These are phyloP conservation scores for Procambarus virginalis DNA, from an alignment of 1,140 invertebrate species.

Conservation along the genomic window DNA sequence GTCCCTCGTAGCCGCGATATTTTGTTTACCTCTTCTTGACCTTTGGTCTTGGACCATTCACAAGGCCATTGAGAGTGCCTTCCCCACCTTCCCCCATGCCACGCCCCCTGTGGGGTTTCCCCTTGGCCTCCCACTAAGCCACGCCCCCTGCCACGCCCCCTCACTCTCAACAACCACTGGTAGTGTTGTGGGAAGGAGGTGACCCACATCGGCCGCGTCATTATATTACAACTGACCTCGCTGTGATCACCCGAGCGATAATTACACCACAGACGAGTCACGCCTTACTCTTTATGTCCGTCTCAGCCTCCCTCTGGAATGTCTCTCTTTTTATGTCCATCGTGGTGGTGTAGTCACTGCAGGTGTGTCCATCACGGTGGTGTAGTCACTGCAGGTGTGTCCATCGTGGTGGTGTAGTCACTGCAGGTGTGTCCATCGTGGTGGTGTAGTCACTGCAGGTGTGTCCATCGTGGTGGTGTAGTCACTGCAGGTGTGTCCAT, in stretches of 20 bases:
- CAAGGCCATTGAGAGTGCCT: neutral
- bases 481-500: too few relatives aligned
- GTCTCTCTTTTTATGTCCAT: neutral
- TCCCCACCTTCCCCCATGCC: neutral
- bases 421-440: too few relatives aligned
- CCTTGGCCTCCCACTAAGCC: neutral
- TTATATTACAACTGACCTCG: neutral
- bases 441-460: too few relatives aligned
- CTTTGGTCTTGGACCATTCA: too few relatives aligned
- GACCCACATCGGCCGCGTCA: neutral
- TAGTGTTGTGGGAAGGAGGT: neutral
- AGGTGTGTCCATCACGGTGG: too few relatives aligned
- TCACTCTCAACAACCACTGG: neutral
- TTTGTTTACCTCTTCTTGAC: too few relatives aligned
- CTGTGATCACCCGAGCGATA: neutral
- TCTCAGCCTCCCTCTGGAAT: neutral
- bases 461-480: too few relatives aligned
- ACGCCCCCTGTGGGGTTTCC: neutral
- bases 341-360: too few relatives aligned
- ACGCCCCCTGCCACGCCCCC: neutral
- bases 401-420: too few relatives aligned
- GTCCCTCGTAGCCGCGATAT: too few relatives aligned
- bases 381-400: too few relatives aligned
- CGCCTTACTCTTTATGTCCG: neutral
- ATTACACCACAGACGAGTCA: neutral